A percentile compares a stretch with the other conserved stretches of the same genome.
These are phyloP conservation scores for Microcebus jonahi DNA, from an alignment of 2,113 vertebrate species.

Conservation along the genomic window DNA sequence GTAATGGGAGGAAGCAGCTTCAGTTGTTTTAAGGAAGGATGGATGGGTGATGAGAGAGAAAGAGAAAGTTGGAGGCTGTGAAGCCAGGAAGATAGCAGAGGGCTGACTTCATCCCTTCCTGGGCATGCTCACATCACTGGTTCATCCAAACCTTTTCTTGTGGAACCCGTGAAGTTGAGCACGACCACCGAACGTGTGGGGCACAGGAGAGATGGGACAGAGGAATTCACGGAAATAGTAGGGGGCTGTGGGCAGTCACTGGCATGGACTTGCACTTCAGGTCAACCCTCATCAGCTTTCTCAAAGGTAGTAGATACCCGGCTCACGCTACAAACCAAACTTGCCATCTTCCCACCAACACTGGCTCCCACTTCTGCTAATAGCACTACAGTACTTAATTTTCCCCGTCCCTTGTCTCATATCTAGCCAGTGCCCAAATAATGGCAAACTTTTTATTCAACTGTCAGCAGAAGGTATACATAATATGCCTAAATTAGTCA, in stretches of 20 bases:
- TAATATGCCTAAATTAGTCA: background rate
- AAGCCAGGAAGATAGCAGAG: background rate
- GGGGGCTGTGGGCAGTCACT: background rate
- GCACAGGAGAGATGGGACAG: accelerated
- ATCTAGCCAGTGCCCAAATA: background rate
- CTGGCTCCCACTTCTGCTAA: background rate
- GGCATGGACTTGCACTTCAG: background rate
- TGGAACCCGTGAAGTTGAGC: background rate
- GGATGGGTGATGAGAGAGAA: background rate
- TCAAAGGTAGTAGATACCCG: background rate
- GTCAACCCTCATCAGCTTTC: background rate
- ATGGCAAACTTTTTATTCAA: background rate
- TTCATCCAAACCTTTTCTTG: too few species aligned
- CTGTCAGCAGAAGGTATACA: background rate
- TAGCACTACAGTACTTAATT: accelerated
- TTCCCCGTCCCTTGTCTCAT: background rate
- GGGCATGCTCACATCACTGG: background rate
- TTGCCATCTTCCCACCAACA: too few species aligned
- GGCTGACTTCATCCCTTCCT: background rate
- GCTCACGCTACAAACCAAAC: background rate
- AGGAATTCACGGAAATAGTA: background rate
- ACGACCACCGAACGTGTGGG: background rate
- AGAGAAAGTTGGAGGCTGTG: background rate
- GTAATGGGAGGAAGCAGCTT: background rate
- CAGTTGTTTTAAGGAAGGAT: background rate